phyloP scores from a whole-genome alignment of 2,113 vertebrate species.

The Aldabrachelys gigantea region DNA sequence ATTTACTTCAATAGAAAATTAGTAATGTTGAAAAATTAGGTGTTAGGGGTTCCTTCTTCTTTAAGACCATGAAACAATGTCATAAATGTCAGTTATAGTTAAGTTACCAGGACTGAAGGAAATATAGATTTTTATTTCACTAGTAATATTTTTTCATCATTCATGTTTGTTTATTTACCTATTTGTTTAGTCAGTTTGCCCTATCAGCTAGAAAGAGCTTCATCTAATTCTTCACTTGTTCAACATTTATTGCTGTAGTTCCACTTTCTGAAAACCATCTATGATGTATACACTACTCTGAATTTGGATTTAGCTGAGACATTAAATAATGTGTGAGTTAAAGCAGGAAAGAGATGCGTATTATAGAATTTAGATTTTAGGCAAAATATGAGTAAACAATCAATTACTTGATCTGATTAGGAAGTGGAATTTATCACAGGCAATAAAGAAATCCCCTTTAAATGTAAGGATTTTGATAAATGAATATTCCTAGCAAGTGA shows the following conservation, averaged over 20 bases:
- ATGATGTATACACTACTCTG: background rate
- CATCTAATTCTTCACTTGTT: background rate
- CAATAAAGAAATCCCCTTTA: slow-evolving; percentile 76
- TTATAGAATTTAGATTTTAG: slow-evolving; percentile 58
- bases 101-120: slow-evolving; percentile 18
- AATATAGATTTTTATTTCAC: slow-evolving; percentile 8
- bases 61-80: slow-evolving; percentile 17
- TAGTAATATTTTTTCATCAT: slow-evolving; percentile 28
- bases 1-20: slow-evolving; percentile 7
- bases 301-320: slow-evolving; percentile 36
- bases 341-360: slow-evolving; percentile 10
- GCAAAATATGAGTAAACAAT: slow-evolving; percentile 57
- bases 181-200: background rate
- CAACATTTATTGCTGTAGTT: background rate
- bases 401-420: slow-evolving; percentile 69
- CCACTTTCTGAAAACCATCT: background rate
- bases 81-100: background rate
- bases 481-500: slow-evolving; percentile 86
- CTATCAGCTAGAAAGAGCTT: background rate
- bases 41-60: background rate
- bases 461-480: slow-evolving; percentile 83
- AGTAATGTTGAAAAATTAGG: background rate
- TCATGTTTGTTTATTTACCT: background rate
- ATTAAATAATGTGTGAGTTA: background rate
- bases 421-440: slow-evolving; percentile 66